Evolutionary conservation across 2,888 invertebrate genomes (phyloP).

Genomic region (Drosophila atripex): DNA sequence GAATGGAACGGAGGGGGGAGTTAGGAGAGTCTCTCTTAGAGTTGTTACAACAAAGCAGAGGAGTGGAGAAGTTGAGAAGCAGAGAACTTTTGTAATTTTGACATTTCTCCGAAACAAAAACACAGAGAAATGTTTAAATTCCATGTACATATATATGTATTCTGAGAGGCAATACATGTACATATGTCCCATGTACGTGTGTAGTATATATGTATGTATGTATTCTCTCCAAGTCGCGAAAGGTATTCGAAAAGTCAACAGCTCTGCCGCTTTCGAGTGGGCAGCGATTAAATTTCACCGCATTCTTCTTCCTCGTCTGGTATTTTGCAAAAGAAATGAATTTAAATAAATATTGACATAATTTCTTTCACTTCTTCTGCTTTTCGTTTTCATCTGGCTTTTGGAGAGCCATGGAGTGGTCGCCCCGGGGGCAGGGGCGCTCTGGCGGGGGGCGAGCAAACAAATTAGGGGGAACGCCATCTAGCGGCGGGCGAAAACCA

Average conservation of each 20-base stretch:
- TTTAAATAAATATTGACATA: slow-evolving; percentile 79
- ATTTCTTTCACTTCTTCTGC: slow-evolving; percentile 58
- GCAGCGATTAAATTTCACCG: slow-evolving; percentile 72
- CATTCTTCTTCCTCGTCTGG: slow-evolving; percentile 37
- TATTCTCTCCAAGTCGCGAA: slow-evolving; percentile 8
- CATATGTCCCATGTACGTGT: no score
- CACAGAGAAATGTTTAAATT: no score
- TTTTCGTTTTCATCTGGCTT: slow-evolving; percentile 20
- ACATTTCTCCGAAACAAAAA: neutral
- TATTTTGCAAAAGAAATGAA: slow-evolving; percentile 69
- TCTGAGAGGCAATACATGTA: no score
- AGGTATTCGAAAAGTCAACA: slow-evolving; percentile 65
- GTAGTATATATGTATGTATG: neutral
- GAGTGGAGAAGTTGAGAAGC: neutral
- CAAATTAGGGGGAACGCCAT: slow-evolving; percentile 57
- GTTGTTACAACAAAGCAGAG: no score
- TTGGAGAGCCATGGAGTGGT: neutral
- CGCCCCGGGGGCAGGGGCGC: neutral
- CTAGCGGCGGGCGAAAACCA: slow-evolving; percentile 38
- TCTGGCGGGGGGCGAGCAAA: slow-evolving; percentile 40
- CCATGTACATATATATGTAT: no score
- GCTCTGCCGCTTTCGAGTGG: slow-evolving; percentile 53
- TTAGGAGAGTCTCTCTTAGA: neutral
- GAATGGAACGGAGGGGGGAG: neutral
- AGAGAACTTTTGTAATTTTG: slow-evolving; percentile 1